Evolutionary conservation across 2,888 invertebrate genomes (phyloP).

Genomic region (Drosophila merina): DNA sequence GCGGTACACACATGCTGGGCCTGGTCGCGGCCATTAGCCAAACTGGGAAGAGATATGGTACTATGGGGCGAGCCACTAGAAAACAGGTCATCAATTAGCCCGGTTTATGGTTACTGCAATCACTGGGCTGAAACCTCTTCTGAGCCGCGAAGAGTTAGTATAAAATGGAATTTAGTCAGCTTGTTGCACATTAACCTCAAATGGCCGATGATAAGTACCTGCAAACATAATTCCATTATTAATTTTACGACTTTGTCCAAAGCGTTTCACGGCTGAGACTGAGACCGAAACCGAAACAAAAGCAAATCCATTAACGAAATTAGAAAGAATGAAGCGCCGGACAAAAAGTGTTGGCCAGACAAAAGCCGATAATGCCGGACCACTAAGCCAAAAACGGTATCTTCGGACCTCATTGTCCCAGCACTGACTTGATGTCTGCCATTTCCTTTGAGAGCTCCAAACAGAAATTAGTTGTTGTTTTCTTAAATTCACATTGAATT

Average conservation of each 20-base stretch:
- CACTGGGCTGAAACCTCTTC: slow-evolving; percentile 3
- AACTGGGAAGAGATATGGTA: slow-evolving; percentile 31
- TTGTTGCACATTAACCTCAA: slow-evolving; percentile 63
- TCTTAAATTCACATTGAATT: slow-evolving; percentile 42
- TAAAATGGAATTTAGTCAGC: slow-evolving; percentile 24
- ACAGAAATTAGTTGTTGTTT: slow-evolving; percentile 34
- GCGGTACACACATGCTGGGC: slow-evolving; percentile 41
- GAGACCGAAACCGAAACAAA: slow-evolving; percentile 48
- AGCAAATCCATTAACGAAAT: slow-evolving; percentile 69
- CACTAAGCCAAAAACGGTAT: slow-evolving; percentile 11
- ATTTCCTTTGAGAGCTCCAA: slow-evolving; percentile 35
- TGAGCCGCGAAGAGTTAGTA: slow-evolving; percentile 1
- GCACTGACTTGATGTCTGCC: slow-evolving; percentile 44
- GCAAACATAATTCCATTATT: slow-evolving; percentile 41
- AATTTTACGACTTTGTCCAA: slow-evolving; percentile 62
- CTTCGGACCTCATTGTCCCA: slow-evolving; percentile 32
- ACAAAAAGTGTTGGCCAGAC: slow-evolving; percentile 30
- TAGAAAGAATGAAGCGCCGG: slow-evolving; percentile 55
- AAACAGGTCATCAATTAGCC: slow-evolving; percentile 60
- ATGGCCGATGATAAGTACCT: slow-evolving; percentile 42
- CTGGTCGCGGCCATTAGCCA: slow-evolving; percentile 25
- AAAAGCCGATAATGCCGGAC: slow-evolving; percentile 50
- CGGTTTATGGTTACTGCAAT: slow-evolving; percentile 29
- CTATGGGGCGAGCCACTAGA: slow-evolving; percentile 28
- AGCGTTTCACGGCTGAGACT: slow-evolving; percentile 66